Percentiles rank a stretch among this genome's conserved stretches.
These are phyloP conservation scores for Karalla daura DNA, from an alignment of 2,797 vertebrate species.

Conservation along the genomic window DNA sequence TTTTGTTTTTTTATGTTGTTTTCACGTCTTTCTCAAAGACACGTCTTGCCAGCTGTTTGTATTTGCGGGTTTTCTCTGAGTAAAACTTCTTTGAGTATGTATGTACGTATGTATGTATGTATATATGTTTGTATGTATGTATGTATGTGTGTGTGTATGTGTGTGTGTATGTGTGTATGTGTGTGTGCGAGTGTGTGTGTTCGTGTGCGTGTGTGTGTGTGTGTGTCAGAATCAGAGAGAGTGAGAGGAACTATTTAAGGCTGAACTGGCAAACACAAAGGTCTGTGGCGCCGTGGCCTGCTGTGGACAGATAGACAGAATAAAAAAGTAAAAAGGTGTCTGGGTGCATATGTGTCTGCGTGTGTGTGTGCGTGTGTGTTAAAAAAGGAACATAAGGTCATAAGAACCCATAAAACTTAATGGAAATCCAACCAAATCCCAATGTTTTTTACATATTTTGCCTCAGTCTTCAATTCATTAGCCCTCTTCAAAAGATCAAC, in stretches of 20 bases:
- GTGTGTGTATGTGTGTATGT: neutral
- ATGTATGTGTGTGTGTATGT: neutral
- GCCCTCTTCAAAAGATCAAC: neutral
- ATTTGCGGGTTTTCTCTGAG: too few relatives aligned
- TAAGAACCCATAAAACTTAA: too few relatives aligned
- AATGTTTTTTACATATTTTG: neutral
- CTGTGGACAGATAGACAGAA: conserved; percentile 85
- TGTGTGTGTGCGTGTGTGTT: neutral
- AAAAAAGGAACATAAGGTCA: too few relatives aligned
- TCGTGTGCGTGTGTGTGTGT: neutral
- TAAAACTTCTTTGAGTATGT: too few relatives aligned
- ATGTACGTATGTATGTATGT: too few relatives aligned
- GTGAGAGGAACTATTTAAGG: conserved; percentile 83
- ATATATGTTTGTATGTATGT: too few relatives aligned
- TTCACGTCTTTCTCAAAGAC: too few relatives aligned
- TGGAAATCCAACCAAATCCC: neutral
- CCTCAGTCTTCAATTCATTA: neutral
- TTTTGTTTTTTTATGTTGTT: too few relatives aligned
- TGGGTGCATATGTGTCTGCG: neutral
- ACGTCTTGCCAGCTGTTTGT: too few relatives aligned
- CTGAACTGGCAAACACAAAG: conserved; percentile 95
- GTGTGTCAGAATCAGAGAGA: neutral
- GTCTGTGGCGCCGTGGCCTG: conserved; percentile 89
- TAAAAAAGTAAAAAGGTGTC: conserved; percentile 21
- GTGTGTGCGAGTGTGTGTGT: neutral